Evolutionary conservation across 2,888 invertebrate species (phyloP), one percentile per base, ranked within the genome.

Genomic region (Incurvaria masculella): DNA sequence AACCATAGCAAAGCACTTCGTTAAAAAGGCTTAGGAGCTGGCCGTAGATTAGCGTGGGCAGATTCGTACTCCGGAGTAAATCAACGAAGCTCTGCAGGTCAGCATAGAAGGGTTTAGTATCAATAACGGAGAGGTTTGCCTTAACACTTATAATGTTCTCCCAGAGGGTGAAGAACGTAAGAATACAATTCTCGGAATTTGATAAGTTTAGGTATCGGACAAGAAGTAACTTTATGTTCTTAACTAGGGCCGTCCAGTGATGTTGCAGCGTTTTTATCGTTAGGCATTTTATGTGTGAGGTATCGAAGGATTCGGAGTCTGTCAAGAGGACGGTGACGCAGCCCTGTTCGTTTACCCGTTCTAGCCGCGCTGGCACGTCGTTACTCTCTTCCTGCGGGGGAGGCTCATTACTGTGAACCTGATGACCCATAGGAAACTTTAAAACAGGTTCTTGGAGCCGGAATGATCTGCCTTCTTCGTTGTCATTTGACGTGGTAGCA

Each of bases 1-100:
- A 94, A 2, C 94, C 94, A 66, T 94, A 94, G 68, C 94, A 94
- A 46, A 94, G 69, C 8, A 94, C 92, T 71, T 94, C 94, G 66
- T 94, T 94, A 58, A 94, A 92, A 26, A 94, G 75, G 57, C 89
- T 89, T 52, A 94, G 68, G 60, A 94, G 79, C 69, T 92, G 91
- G 59, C 89, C 87, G 84, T 94, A 94, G 56, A 94, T 85, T 44
- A 91, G 82, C 52, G 89, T 85, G 1, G 92, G 89, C n/a, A 94
- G 72, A 55, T 84, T 79, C 49, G 83, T 85, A 63, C 83, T 87
- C 42, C 85, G 76, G 48, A 89, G 66, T 51, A 88, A 72, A 51
- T 87, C 82, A 14, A 91, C 89, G 68, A 94, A 89, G 59, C 86
- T 85, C 57, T 92, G 89, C 56, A 94, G 69, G 62, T 92, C 89